Evolutionary conservation across 2,113 vertebrate species (phyloP).

Genomic region (Grallaria varia): DNA sequence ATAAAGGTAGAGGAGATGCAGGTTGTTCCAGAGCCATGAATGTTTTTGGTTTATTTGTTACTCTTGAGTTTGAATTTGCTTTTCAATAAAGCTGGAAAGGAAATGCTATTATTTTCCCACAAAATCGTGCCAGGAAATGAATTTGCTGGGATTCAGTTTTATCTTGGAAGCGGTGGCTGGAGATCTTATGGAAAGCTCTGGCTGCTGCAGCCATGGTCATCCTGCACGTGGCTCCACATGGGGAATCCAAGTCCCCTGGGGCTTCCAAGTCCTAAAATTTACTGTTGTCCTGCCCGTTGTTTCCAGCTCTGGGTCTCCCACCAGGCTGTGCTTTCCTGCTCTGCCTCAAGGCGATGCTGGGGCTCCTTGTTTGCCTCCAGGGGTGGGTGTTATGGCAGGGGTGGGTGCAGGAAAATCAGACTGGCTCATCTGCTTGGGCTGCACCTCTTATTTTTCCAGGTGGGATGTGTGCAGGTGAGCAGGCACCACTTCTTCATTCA

Average conservation of each 20-base stretch:
- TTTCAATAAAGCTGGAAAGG: constrained; percentile 36
- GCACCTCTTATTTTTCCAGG: background rate
- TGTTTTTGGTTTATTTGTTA: constrained; percentile 41
- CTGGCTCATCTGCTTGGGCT: background rate
- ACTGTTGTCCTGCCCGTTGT: background rate
- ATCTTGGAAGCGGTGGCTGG: background rate
- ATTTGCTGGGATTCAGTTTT: constrained; percentile 11
- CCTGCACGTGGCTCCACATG: background rate
- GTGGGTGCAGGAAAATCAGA: background rate
- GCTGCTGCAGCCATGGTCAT: background rate
- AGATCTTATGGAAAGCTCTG: background rate
- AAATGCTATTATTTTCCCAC: constrained; percentile 24
- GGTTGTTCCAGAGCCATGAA: background rate
- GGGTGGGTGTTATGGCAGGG: background rate
- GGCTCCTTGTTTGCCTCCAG: background rate
- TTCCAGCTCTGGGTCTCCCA: accelerated
- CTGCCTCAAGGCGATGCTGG: background rate
- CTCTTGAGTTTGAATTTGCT: constrained; percentile 1
- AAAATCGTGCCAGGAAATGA: constrained; percentile 50
- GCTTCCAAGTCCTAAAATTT: background rate
- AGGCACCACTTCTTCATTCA: background rate
- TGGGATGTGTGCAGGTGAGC: background rate
- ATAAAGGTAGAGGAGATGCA: constrained; percentile 11
- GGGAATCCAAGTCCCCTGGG: background rate
- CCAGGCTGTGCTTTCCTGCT: background rate